Evolutionary conservation across 2,888 invertebrate species (phyloP).

Genomic region (Amitus sp.): DNA sequence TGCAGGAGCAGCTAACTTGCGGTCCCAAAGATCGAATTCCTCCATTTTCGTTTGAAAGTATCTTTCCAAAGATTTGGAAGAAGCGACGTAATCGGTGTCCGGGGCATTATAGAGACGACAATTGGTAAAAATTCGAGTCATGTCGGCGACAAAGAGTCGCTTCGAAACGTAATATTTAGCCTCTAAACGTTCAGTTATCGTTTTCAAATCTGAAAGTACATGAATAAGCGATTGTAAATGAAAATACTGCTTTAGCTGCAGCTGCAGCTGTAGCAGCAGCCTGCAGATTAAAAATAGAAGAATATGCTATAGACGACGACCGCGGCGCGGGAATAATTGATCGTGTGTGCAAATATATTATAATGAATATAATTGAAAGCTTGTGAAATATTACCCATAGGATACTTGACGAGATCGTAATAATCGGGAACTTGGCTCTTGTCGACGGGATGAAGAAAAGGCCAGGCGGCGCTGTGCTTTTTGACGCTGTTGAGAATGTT

Average conservation of each 20-base stretch:
- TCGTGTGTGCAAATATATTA: too few species aligned
- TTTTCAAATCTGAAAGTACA: conserved; percentile 77
- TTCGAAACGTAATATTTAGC: conserved; percentile 88
- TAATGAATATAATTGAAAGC: too few species aligned
- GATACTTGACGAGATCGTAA: conserved; percentile 96
- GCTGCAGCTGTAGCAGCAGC: too few species aligned
- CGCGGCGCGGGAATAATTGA: too few species aligned
- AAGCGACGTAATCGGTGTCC: conserved; percentile 94
- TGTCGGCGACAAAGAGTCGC: conserved; percentile 93
- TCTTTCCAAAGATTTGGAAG: conserved; percentile 90
- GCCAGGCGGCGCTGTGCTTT: conserved; percentile 91
- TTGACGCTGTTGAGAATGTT: conserved; percentile 78
- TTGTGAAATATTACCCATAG: too few species aligned
- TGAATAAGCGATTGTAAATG: neutral
- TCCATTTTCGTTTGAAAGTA: conserved; percentile 80
- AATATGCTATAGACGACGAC: too few species aligned
- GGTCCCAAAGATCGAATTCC: too few species aligned
- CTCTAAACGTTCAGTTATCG: conserved; percentile 87
- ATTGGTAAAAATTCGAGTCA: conserved; percentile 95
- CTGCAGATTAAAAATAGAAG: too few species aligned
- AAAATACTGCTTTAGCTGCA: neutral
- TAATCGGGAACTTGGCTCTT: conserved; percentile 93
- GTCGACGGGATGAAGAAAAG: conserved; percentile 94
- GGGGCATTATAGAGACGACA: conserved; percentile 95
- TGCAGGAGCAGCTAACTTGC: too few species aligned